Evolutionary conservation across 2,797 vertebrate species (phyloP).

Genomic region (Aeoliscus strigatus): DNA sequence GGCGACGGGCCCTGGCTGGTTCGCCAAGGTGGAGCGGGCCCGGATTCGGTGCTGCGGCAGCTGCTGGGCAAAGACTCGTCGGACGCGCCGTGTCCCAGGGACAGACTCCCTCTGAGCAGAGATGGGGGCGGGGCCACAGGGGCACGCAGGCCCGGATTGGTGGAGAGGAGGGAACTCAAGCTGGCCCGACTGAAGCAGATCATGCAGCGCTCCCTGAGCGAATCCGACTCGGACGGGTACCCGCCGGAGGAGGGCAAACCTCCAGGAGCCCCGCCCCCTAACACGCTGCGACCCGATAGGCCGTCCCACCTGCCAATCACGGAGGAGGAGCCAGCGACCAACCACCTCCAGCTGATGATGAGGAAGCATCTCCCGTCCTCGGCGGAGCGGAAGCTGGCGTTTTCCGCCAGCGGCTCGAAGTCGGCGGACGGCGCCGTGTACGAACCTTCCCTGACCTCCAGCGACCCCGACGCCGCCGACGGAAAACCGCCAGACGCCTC

Average conservation of each 20-base stretch:
- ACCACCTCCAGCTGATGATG: conserved; percentile 76
- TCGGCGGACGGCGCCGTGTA: conserved; percentile 75
- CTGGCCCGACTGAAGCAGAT: conserved; percentile 87
- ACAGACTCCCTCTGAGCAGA: conserved; percentile 71
- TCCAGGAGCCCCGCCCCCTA: conserved; percentile 44
- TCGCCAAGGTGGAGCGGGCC: conserved; percentile 83
- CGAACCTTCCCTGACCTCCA: conserved; percentile 86
- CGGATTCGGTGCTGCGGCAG: conserved; percentile 85
- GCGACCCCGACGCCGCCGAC: conserved; percentile 78
- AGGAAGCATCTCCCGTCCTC: conserved; percentile 78
- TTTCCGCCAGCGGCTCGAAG: conserved; percentile 80
- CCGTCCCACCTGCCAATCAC: conserved; percentile 85
- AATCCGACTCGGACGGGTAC: conserved; percentile 87
- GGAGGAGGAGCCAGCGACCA: conserved; percentile 78
- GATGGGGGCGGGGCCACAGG: conserved; percentile 37
- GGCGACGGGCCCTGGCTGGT: conserved; percentile 74
- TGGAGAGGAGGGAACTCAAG: conserved; percentile 87
- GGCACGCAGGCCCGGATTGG: conserved; percentile 46
- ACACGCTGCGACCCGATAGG: conserved; percentile 67
- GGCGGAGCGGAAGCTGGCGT: conserved; percentile 81
- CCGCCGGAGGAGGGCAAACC: conserved; percentile 83
- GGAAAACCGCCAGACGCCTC: conserved; percentile 63
- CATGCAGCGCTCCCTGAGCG: conserved; percentile 90
- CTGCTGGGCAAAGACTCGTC: conserved; percentile 86
- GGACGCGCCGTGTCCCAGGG: conserved; percentile 80